Conservation (phyloP, 2,797 vertebrate genomes). For the Danio aesculapii region DNA sequence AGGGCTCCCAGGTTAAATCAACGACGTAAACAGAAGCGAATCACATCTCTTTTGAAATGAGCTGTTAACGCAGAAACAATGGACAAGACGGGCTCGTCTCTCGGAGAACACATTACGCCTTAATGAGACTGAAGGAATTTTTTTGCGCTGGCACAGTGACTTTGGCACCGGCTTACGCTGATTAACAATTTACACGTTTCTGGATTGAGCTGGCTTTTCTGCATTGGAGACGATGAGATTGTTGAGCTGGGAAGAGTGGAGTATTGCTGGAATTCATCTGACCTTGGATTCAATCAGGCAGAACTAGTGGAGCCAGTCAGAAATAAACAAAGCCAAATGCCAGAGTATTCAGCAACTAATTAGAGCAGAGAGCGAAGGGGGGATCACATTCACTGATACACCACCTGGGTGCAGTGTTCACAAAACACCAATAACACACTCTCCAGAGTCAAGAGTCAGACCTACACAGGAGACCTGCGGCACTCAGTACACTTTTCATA, state of each 20-base stretch:
- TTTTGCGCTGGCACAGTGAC: constrained; percentile 67
- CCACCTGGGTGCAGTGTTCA: constrained; percentile 63
- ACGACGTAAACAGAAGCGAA: constrained; percentile 70
- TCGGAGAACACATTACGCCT: constrained; percentile 62
- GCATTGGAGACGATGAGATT: constrained; percentile 56
- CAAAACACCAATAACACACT: constrained; percentile 60
- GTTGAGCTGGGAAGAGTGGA: constrained; percentile 59
- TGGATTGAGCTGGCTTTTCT: constrained; percentile 56
- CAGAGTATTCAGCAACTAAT: constrained; percentile 59
- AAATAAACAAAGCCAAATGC: constrained; percentile 65
- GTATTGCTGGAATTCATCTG: constrained; percentile 43
- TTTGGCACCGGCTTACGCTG: constrained; percentile 62
- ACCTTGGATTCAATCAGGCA: constrained; percentile 72
- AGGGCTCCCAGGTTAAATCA: constrained; percentile 72
- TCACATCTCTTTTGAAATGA: constrained; percentile 74
- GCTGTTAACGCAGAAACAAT: constrained; percentile 71
- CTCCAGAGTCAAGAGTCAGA: too few species aligned
- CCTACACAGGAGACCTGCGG: too few species aligned
- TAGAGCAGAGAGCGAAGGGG: constrained; percentile 61
- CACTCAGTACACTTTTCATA: too few species aligned
- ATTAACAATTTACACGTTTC: constrained; percentile 74
- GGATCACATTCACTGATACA: constrained; percentile 51
- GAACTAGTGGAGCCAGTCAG: constrained; percentile 68
- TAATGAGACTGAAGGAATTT: constrained; percentile 75
- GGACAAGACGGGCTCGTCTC: constrained; percentile 65